Percentiles rank a stretch among this genome's conserved stretches.
Evolutionary conservation across 1,140 invertebrate genomes (phyloP).

Genomic region (Bombus balteatus): DNA sequence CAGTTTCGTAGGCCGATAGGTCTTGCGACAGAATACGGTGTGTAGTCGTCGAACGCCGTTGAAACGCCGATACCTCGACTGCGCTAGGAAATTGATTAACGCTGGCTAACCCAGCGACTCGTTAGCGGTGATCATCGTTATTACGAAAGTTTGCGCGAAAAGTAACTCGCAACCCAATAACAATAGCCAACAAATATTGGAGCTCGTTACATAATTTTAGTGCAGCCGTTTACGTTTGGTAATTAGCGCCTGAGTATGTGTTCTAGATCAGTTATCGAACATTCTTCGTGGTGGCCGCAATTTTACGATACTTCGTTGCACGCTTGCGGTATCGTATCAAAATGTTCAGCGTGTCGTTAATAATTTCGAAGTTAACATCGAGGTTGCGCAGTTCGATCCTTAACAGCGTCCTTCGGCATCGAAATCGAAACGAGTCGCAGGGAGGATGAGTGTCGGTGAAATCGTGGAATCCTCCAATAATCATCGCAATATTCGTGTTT

Average conservation of each 20-base stretch:
- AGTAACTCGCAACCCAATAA: background rate
- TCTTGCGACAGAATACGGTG: background rate
- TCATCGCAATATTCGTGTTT: constrained; percentile 36
- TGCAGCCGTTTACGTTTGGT: background rate
- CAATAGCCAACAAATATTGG: background rate
- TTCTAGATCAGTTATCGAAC: constrained; percentile 6
- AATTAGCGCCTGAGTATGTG: constrained; percentile 4
- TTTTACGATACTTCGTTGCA: background rate
- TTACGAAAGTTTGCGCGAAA: constrained; percentile 27
- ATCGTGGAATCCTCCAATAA: constrained; percentile 36
- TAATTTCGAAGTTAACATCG: background rate
- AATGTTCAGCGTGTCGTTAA: background rate
- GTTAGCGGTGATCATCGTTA: background rate
- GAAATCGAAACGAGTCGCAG: background rate
- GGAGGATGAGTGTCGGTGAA: background rate
- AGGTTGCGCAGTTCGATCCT: background rate
- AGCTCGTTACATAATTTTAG: constrained; percentile 13
- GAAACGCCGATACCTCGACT: background rate
- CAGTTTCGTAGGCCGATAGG: constrained; percentile 15
- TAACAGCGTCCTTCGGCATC: background rate
- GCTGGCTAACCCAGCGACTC: background rate
- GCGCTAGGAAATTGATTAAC: constrained; percentile 18
- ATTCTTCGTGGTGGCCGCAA: background rate
- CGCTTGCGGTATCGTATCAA: background rate
- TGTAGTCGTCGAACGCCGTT: no score